These are phyloP conservation scores for Antennarius maculatus DNA, from an alignment of 2,797 vertebrate genomes.

Conservation along the genomic window DNA sequence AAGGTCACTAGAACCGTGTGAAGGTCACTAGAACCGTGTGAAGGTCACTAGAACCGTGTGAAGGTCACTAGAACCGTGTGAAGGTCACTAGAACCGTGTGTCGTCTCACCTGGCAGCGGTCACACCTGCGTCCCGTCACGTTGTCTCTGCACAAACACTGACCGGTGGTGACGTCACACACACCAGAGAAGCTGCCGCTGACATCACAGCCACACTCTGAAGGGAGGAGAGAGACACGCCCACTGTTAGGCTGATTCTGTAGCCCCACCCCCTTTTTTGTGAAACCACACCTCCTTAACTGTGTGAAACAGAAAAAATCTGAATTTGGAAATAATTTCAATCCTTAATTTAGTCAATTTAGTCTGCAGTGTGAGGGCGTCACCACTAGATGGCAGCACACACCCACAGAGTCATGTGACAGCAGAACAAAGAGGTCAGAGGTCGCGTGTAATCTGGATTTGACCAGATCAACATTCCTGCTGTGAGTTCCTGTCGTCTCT, in stretches of 20 bases:
- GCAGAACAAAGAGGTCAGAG: conserved; percentile 46
- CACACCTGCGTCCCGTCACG: conserved; percentile 85
- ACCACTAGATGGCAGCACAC: background rate
- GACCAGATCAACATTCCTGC: conserved; percentile 61
- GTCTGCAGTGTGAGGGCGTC: background rate
- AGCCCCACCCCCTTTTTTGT: background rate
- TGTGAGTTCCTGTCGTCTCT: too few species aligned
- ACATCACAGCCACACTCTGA: conserved; percentile 87
- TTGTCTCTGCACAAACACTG: conserved; percentile 86
- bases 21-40: too few species aligned
- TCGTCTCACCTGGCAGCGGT: conserved; percentile 75
- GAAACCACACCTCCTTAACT: background rate
- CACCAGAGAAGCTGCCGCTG: conserved; percentile 80
- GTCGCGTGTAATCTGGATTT: conserved; percentile 52
- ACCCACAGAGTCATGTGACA: conserved; percentile 21
- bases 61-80: too few species aligned
- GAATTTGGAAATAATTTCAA: too few species aligned
- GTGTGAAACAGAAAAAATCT: too few species aligned
- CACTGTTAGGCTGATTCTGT: background rate
- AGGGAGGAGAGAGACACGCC: background rate
- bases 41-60: background rate
- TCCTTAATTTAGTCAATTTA: too few species aligned
- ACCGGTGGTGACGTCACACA: conserved; percentile 86
- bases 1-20: too few species aligned
- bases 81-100: background rate